phyloP scores from a whole-genome alignment of 2,797 vertebrate species.

The Hyperoplus immaculatus region DNA sequence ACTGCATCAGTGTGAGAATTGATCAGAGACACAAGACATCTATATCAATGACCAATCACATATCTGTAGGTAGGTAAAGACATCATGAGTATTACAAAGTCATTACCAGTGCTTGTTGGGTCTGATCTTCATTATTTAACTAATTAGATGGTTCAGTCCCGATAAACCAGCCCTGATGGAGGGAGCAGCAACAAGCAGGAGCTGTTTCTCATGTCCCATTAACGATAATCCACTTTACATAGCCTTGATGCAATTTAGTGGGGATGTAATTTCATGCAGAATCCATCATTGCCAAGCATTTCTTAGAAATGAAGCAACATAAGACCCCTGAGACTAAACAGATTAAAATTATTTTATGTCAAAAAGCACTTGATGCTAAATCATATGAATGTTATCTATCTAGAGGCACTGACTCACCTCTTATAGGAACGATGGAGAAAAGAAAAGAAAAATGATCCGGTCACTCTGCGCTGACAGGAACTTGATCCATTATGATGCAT shows the following conservation, averaged over 20 bases:
- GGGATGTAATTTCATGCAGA: constrained; percentile 75
- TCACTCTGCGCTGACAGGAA: constrained; percentile 62
- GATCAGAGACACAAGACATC: constrained; percentile 38
- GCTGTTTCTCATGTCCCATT: constrained; percentile 74
- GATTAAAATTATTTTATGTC: constrained; percentile 36
- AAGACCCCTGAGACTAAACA: constrained; percentile 46
- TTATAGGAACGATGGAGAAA: constrained; percentile 49
- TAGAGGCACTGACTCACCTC: constrained; percentile 42
- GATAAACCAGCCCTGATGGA: constrained; percentile 67
- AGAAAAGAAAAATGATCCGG: constrained; percentile 49
- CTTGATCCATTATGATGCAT: constrained; percentile 74
- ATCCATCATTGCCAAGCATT: constrained; percentile 69
- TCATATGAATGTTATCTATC: constrained; percentile 46
- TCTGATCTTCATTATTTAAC: constrained; percentile 73
- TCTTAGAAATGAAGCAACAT: constrained; percentile 54
- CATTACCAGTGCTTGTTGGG: constrained; percentile 65
- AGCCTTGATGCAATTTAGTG: constrained; percentile 70
- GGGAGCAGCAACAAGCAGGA: constrained; percentile 48
- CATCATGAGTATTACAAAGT: constrained; percentile 70
- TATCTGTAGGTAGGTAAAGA: constrained; percentile 51
- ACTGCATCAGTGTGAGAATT: constrained; percentile 21
- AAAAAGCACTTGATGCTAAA: constrained; percentile 45
- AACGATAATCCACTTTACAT: constrained; percentile 80
- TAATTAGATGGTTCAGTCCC: constrained; percentile 69
- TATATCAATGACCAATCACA: constrained; percentile 49